Evolutionary conservation across 2,113 vertebrate species (phyloP).

Genomic region (Lanius collurio): DNA sequence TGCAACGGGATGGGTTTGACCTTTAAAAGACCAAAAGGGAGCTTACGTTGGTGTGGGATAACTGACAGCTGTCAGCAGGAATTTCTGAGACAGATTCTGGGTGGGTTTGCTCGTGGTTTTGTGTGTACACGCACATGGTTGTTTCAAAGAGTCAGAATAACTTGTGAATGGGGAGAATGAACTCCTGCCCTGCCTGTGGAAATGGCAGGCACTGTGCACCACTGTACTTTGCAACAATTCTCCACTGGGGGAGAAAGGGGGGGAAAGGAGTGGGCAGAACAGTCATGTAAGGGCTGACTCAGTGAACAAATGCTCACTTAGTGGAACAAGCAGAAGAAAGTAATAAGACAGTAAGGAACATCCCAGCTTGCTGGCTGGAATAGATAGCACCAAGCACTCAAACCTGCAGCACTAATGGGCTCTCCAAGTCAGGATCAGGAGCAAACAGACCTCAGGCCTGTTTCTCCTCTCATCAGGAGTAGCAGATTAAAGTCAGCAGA

Average conservation of each 20-base stretch:
- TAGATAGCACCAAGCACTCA: neutral
- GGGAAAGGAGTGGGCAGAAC: neutral
- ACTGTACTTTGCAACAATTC: neutral
- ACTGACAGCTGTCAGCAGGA: neutral
- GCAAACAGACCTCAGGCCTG: neutral
- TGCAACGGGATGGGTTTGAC: neutral
- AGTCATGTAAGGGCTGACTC: neutral
- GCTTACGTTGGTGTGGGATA: neutral
- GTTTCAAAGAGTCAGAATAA: neutral
- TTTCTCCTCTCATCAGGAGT: slow-evolving; percentile 2
- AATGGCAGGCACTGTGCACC: neutral
- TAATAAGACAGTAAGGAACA: neutral
- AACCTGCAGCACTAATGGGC: neutral
- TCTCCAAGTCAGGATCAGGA: neutral
- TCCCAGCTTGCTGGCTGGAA: neutral
- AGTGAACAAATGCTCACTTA: neutral
- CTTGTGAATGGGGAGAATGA: neutral
- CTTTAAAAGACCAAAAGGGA: neutral
- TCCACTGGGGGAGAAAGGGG: neutral
- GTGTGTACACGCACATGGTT: neutral
- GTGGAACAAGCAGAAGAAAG: slow-evolving; percentile 2
- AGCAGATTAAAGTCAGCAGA: neutral
- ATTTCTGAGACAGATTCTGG: neutral
- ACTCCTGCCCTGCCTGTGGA: neutral
- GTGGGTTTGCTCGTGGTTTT: neutral